Evolutionary conservation across 2,113 vertebrate genomes (phyloP).

Genomic region (Trogon melanurus): DNA sequence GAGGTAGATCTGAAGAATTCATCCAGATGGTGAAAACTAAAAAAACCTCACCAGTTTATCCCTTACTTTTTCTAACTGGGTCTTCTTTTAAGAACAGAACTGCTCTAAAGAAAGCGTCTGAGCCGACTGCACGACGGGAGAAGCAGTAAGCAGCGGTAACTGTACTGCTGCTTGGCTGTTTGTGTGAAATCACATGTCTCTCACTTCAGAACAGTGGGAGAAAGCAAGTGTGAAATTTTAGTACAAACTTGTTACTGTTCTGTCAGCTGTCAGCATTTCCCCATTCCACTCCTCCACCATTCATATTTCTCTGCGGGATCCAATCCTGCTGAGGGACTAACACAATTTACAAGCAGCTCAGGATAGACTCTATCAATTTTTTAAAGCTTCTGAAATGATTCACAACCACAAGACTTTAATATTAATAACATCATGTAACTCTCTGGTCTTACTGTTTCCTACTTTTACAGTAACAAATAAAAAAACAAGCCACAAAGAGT

Average conservation of each 20-base stretch:
- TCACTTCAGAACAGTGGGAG: neutral
- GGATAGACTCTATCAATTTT: neutral
- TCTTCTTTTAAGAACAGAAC: neutral
- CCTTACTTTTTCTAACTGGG: neutral
- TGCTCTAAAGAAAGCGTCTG: neutral
- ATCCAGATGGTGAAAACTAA: neutral
- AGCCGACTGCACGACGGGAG: neutral
- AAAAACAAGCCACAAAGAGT: neutral
- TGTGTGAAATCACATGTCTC: neutral
- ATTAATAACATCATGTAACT: neutral
- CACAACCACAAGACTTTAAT: neutral
- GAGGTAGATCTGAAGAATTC: neutral
- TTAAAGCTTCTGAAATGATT: neutral
- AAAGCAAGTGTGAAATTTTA: constrained; percentile 20
- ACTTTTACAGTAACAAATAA: neutral
- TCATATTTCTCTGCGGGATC: neutral
- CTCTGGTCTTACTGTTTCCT: neutral
- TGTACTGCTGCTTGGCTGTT: neutral
- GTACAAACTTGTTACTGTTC: neutral
- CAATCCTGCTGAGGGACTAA: neutral
- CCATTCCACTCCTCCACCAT: neutral
- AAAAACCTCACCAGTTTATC: neutral
- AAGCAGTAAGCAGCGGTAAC: neutral
- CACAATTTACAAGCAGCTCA: neutral
- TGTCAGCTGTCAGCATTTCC: constrained; percentile 18